Conservation (phyloP, 2,113 vertebrate genomes). For the Xiphophorus couchianus region DNA sequence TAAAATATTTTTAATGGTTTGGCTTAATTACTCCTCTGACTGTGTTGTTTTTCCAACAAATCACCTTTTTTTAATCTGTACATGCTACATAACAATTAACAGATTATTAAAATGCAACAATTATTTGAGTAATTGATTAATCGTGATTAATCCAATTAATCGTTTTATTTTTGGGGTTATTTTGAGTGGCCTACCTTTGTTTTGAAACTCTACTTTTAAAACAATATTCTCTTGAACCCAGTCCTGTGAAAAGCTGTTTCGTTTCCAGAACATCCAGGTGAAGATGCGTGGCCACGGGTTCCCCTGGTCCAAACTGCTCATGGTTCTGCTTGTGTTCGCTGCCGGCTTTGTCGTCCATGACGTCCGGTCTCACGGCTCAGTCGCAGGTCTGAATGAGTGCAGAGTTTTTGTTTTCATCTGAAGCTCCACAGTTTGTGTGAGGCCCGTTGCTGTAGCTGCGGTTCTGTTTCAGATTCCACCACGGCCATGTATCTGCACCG, state of each 20-base stretch:
- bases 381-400: slow-evolving; percentile 77
- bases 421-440: background rate
- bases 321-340: slow-evolving; percentile 80
- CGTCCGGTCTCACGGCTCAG: slow-evolving; percentile 82
- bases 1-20: too few relatives aligned
- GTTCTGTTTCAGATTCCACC: slow-evolving; percentile 63
- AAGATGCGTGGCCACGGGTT: slow-evolving; percentile 83
- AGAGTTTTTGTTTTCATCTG: accelerated
- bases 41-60: too few relatives aligned
- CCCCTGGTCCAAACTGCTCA: slow-evolving; percentile 85
- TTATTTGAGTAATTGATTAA: too few relatives aligned
- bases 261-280: slow-evolving; percentile 77
- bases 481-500: slow-evolving; percentile 79
- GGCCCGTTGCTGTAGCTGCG: background rate
- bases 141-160: too few relatives aligned
- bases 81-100: too few relatives aligned
- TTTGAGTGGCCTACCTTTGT: too few relatives aligned
- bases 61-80: too few relatives aligned
- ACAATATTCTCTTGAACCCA: too few relatives aligned
- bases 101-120: too few relatives aligned
- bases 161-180: too few relatives aligned
- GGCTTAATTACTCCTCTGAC: too few relatives aligned
- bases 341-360: slow-evolving; percentile 87
- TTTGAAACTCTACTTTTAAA: too few relatives aligned
- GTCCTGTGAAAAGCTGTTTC: background rate